Evolutionary conservation across 2,888 invertebrate genomes (phyloP).

Genomic region (Gastracanthus pulcherrimus): DNA sequence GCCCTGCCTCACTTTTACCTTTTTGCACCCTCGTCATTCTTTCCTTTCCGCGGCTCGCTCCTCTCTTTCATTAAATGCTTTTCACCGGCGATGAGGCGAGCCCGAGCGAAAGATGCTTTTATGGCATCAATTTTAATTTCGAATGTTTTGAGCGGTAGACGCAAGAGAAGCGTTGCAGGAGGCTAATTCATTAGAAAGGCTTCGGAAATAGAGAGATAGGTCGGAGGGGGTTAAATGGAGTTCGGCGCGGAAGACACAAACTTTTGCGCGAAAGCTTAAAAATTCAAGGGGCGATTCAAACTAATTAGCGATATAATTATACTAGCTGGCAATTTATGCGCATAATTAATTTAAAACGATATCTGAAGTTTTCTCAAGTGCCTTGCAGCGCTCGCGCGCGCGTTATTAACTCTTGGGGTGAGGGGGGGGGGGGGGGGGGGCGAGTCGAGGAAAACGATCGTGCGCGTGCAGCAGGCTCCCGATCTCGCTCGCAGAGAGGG

Average conservation of each 20-base stretch:
- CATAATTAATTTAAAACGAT: conserved; percentile 60
- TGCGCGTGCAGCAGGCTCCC: conserved; percentile 14
- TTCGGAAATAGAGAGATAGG: not conserved
- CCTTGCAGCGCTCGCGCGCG: conserved; percentile 48
- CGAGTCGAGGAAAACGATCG: conserved; percentile 33
- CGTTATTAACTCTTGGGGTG: conserved; percentile 53
- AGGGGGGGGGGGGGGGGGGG: not conserved
- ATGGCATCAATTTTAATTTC: conserved; percentile 15
- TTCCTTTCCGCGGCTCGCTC: not conserved
- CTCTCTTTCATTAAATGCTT: conserved; percentile 11
- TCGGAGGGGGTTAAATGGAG: not conserved
- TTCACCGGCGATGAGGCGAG: no score
- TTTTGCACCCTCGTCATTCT: not conserved
- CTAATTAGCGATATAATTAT: conserved; percentile 59
- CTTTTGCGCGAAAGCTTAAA: conserved; percentile 33
- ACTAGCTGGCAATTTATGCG: conserved; percentile 56
- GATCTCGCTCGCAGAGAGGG: no score
- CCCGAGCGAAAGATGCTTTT: not conserved
- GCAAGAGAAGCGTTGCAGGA: no score
- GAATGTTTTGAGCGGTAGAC: not conserved
- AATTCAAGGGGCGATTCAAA: conserved; percentile 56
- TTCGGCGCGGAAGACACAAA: not conserved
- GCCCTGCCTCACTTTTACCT: not conserved
- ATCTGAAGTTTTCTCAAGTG: conserved; percentile 58
- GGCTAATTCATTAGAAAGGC: not conserved